Percentiles rank a stretch among this genome's conserved stretches.
Evolutionary conservation across 2,888 invertebrate genomes (phyloP).

Genomic region (Sphaeridia pumilis): DNA sequence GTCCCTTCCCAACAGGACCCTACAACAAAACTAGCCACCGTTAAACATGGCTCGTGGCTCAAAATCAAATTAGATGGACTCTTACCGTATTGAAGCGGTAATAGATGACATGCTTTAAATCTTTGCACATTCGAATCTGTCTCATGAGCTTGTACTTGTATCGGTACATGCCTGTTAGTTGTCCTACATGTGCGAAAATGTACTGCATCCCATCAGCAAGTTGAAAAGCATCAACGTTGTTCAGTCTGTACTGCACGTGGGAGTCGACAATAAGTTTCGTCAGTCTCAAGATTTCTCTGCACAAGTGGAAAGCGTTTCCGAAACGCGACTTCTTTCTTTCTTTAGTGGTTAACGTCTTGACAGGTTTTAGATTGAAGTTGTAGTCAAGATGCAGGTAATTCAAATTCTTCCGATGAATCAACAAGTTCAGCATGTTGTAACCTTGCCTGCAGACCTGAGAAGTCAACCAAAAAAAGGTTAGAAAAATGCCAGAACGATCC

Average conservation of each 20-base stretch:
- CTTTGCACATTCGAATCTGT: conserved; percentile 99
- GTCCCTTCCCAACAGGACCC: conserved; percentile 97
- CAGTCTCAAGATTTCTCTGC: conserved; percentile 94
- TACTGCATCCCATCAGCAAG: conserved; percentile 96
- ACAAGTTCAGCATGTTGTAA: conserved; percentile 97
- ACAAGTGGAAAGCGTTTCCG: conserved; percentile 97
- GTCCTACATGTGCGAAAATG: conserved; percentile 98
- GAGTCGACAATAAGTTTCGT: conserved; percentile 98
- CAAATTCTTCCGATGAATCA: conserved; percentile 97
- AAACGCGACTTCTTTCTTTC: conserved; percentile 97
- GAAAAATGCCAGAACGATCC: neutral
- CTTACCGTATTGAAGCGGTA: conserved; percentile 95
- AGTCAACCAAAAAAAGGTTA: conserved; percentile 4
- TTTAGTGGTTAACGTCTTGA: conserved; percentile 97
- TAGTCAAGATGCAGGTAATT: conserved; percentile 99
- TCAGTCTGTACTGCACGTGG: conserved; percentile 96
- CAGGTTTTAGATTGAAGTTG: conserved; percentile 99
- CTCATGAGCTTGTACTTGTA: conserved; percentile 98
- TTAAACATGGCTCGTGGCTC: neutral
- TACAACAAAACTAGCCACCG: too few species aligned
- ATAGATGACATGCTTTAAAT: conserved; percentile 97
- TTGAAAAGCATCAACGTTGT: conserved; percentile 99
- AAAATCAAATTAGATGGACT: conserved; percentile 29
- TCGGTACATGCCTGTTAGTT: conserved; percentile 98
- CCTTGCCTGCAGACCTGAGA: conserved; percentile 77